phyloP scores from a whole-genome alignment of 2,888 invertebrate species.

The Scaptodrosophila latifasciaeformis region DNA sequence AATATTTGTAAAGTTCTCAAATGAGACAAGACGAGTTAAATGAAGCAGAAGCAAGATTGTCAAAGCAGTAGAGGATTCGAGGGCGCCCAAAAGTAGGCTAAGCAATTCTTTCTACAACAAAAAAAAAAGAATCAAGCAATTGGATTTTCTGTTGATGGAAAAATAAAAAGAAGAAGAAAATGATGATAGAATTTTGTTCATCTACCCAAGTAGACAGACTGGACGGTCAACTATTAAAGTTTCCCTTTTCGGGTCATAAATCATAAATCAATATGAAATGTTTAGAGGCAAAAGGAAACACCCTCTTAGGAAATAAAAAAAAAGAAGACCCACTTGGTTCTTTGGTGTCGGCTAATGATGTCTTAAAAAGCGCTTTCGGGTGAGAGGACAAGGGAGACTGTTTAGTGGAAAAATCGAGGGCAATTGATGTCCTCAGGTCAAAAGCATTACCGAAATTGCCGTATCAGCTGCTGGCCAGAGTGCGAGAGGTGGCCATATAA shows the following conservation, averaged over 20 bases:
- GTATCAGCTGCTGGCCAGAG: constrained; percentile 49
- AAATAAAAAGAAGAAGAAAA: constrained; percentile 59
- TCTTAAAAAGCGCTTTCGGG: constrained; percentile 67
- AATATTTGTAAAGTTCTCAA: constrained; percentile 53
- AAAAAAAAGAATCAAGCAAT: constrained; percentile 32
- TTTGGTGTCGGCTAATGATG: constrained; percentile 56
- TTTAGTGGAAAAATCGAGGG: constrained; percentile 53
- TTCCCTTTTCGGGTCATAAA: constrained; percentile 65
- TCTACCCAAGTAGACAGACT: constrained; percentile 4
- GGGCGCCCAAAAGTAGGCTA: neutral
- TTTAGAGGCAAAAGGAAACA: constrained; percentile 19
- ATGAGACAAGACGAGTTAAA: constrained; percentile 58
- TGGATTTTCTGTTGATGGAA: constrained; percentile 53
- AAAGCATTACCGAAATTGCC: constrained; percentile 66
- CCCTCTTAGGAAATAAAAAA: constrained; percentile 33
- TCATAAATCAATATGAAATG: constrained; percentile 68
- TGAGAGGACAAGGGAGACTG: constrained; percentile 1
- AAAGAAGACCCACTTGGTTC: constrained; percentile 7
- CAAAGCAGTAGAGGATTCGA: constrained; percentile 20
- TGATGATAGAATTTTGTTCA: too few species aligned
- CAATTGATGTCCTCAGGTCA: constrained; percentile 70
- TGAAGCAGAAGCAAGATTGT: constrained; percentile 74
- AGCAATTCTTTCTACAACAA: neutral
- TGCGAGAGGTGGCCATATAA: constrained; percentile 14
- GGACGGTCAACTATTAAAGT: constrained; percentile 50